These are phyloP conservation scores for Fistularia tabacaria DNA, from an alignment of 2,797 vertebrate species.

Conservation along the genomic window DNA sequence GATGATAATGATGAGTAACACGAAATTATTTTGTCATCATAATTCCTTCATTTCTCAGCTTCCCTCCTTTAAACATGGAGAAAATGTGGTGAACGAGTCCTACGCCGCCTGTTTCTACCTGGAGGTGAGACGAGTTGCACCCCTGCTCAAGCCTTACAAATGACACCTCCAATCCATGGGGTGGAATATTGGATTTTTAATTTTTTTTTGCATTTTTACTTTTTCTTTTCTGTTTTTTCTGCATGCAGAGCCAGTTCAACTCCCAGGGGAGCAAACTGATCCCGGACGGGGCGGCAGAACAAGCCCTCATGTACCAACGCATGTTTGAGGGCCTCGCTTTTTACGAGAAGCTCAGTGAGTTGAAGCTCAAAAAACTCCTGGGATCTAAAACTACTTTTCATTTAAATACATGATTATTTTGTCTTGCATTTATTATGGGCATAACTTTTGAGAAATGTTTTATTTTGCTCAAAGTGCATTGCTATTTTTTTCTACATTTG, in stretches of 20 bases:
- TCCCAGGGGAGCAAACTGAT: conserved; percentile 67
- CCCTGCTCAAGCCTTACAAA: too few relatives aligned
- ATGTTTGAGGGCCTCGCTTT: conserved; percentile 68
- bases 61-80: conserved; percentile 70
- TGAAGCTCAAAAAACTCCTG: background rate
- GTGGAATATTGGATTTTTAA: too few relatives aligned
- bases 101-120: conserved; percentile 69
- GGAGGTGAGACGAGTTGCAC: conserved; percentile 59
- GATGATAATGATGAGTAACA: too few relatives aligned
- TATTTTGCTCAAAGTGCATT: too few relatives aligned
- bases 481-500: too few relatives aligned
- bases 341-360: conserved; percentile 70
- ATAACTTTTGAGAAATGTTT: too few relatives aligned
- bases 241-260: conserved; percentile 66
- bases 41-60: conserved; percentile 47
- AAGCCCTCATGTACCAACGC: conserved; percentile 70
- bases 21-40: background rate
- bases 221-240: too few relatives aligned
- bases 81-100: conserved; percentile 69
- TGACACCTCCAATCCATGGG: too few relatives aligned
- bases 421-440: too few relatives aligned
- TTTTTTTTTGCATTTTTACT: too few relatives aligned
- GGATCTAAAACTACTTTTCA: too few relatives aligned
- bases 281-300: conserved; percentile 53
- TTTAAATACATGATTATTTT: too few relatives aligned